Evolutionary conservation across 2,797 vertebrate species (phyloP).

Genomic region (Craterocephalus amniculus): DNA sequence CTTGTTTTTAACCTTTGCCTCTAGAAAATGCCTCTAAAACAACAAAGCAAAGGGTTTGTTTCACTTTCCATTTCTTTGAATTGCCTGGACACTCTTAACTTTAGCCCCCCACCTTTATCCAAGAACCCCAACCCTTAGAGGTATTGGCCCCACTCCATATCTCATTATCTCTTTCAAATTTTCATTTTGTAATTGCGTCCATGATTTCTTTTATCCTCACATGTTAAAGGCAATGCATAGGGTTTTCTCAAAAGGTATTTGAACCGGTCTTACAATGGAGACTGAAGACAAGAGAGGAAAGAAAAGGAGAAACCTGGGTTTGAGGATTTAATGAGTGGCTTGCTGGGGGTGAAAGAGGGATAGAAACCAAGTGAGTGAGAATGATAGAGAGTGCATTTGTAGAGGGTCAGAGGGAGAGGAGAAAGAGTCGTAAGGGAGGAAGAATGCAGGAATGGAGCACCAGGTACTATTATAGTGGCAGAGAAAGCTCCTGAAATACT

Average conservation of each 20-base stretch:
- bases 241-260: constrained; percentile 87
- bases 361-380: constrained; percentile 70
- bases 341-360: constrained; percentile 86
- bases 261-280: constrained; percentile 93
- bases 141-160: constrained; percentile 66
- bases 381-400: constrained; percentile 65
- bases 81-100: constrained; percentile 69
- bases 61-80: constrained; percentile 65
- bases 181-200: constrained; percentile 73
- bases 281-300: constrained; percentile 85
- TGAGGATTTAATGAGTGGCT: constrained; percentile 94
- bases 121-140: constrained; percentile 50
- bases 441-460: constrained; percentile 84
- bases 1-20: constrained; percentile 64
- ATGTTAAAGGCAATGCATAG: constrained; percentile 78
- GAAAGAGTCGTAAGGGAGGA: constrained; percentile 60
- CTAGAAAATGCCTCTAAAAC: constrained; percentile 61
- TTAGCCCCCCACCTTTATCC: constrained; percentile 59
- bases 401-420: constrained; percentile 55
- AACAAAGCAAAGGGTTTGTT: constrained; percentile 61
- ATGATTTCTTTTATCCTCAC: constrained; percentile 53
- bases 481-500: constrained; percentile 99
- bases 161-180: constrained; percentile 79
- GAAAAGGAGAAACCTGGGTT: constrained; percentile 85
- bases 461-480: constrained; percentile 96